Conservation (phyloP, 2,888 invertebrate genomes). For the Drosophila ezoana region DNA sequence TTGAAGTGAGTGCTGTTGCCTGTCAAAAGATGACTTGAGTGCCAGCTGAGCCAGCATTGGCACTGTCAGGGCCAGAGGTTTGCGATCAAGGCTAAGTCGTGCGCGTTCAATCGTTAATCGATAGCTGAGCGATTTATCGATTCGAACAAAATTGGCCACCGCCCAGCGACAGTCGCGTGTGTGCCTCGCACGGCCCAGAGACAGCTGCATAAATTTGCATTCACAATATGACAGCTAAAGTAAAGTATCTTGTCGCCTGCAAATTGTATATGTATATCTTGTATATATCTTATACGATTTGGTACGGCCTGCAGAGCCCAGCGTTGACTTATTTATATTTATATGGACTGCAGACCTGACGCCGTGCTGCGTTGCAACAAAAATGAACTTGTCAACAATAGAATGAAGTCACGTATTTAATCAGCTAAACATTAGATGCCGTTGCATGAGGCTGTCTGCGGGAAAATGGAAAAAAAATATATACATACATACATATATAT, state of each 20-base stretch:
- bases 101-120: constrained; percentile 32
- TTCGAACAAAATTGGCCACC: constrained; percentile 21
- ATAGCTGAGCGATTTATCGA: constrained; percentile 42
- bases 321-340: constrained; percentile 26
- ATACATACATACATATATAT: too few relatives aligned
- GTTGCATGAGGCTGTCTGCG: constrained; percentile 55
- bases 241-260: constrained; percentile 47
- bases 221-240: constrained; percentile 49
- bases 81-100: constrained; percentile 20
- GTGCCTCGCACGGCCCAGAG: not conserved
- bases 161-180: constrained; percentile 27
- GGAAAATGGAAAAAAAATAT: constrained; percentile 12
- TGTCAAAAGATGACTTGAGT: constrained; percentile 32
- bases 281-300: not conserved
- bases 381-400: constrained; percentile 65
- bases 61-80: not conserved
- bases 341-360: constrained; percentile 37
- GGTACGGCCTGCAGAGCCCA: not conserved
- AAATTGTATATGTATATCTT: constrained; percentile 1
- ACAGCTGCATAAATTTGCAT: constrained; percentile 58
- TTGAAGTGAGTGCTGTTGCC: constrained; percentile 11
- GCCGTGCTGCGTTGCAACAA: constrained; percentile 40
- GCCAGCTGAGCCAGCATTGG: constrained; percentile 4
- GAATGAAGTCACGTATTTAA: constrained; percentile 85
- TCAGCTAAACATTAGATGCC: constrained; percentile 80